Base-by-base conservation (phyloP, 2,888 invertebrate genomes). In the Crepidodera aurea region DNA sequence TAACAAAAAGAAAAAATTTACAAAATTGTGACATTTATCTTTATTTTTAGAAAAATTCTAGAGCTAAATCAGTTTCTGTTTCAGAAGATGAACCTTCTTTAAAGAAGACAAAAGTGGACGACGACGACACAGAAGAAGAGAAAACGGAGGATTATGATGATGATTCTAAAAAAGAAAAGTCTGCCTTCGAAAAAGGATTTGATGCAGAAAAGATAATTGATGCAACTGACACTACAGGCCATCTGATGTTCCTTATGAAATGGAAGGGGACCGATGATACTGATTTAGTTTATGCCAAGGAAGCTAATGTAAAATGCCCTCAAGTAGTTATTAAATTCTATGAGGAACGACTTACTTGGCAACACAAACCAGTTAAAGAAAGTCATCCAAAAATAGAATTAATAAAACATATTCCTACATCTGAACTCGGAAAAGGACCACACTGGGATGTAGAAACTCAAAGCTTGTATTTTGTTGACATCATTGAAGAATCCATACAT, bases 321-420 rank as follows among this genome's bases (percentile, higher is more conserved):
- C 96, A 96, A 80, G 90, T 96, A 67, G 97, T 98, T 6, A 98
- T 98, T 55, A 89, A 92, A 55, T 98, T 98, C 81, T 98, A 98
- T 77, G 97, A 98, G 79, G 96, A 97, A 78, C 85, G 97, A 71
- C 86, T 98, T 18, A 96, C 96, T 48, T 98, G 97, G 97, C 95
- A 96, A 6, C 22, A 6, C n/a, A 22, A 22, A 4, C 2, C 22
- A 22, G 22, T 22, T 6, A 6, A 22, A 22, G 6, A 22, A 22
- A 22, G 6, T 6, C 3, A 66, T 19, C 73, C 74, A 0, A 68
- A 55, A 65, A 78, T 86, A 15, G 80, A 82, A 66, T 75, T 80
- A 54, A 81, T 86, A 67, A 50, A 63, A n/a, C 68, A 59, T 48
- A 50, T 57, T 15, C 37, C 57, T 0, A 83, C 84, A 1, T 81